Evolutionary conservation across 2,113 vertebrate genomes (phyloP).

Genomic region (Ceyx cyanopectus): DNA sequence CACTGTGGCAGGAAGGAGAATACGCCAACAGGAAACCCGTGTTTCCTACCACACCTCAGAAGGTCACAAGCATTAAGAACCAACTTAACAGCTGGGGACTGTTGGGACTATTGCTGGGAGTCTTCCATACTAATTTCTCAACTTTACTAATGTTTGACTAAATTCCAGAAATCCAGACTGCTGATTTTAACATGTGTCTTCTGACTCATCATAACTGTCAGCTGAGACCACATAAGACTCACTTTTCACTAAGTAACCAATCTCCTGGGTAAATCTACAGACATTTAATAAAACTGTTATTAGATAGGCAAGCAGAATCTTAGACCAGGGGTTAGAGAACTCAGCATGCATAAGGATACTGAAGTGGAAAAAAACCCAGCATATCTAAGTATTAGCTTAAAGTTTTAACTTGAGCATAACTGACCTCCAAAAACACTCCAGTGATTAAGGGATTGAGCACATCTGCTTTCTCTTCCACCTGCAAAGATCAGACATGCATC

Average conservation of each 20-base stretch:
- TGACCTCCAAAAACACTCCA: conserved; percentile 95
- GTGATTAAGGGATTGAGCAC: conserved; percentile 96
- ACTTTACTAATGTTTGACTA: neutral
- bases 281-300: conserved; percentile 10
- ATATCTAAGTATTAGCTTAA: conserved; percentile 29
- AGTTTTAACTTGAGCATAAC: conserved; percentile 64
- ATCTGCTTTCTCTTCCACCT: conserved; percentile 93
- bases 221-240: neutral
- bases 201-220: neutral
- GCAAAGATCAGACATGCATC: conserved; percentile 65
- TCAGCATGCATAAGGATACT: neutral
- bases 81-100: neutral
- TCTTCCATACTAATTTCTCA: neutral
- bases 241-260: neutral
- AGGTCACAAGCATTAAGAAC: neutral
- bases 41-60: neutral
- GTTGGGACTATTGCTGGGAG: neutral
- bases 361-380: neutral
- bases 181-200: neutral
- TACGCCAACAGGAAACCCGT: neutral
- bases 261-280: neutral
- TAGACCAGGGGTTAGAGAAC: neutral
- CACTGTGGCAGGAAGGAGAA: conserved; percentile 3
- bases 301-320: neutral
- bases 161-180: neutral